Percentiles rank a stretch among this genome's conserved stretches.
phyloP scores from a whole-genome alignment of 92 coral and sea anemone species.

The Porites divaricata region DNA sequence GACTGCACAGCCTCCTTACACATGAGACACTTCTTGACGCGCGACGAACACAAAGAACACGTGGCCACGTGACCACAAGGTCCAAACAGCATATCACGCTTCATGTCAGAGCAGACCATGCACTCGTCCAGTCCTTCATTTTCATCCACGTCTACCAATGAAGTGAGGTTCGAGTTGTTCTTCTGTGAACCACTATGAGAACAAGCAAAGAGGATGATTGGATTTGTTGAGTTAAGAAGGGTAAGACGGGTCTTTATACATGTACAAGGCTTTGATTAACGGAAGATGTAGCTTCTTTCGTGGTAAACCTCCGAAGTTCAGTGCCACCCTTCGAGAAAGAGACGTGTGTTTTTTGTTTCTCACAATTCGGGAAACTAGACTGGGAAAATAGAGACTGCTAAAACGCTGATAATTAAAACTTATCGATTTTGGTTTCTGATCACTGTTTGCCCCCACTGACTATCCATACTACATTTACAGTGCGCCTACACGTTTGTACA shows the following conservation, averaged over 20 bases:
- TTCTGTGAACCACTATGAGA: slow-evolving; percentile 53
- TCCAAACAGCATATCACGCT: slow-evolving; percentile 96
- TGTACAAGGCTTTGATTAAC: too few relatives aligned
- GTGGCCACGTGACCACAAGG: slow-evolving; percentile 99
- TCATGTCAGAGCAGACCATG: slow-evolving; percentile 97
- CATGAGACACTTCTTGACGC: slow-evolving; percentile 96
- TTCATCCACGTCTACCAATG: slow-evolving; percentile 29
- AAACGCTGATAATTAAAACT: too few relatives aligned
- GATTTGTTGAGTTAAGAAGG: background rate
- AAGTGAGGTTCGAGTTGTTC: slow-evolving; percentile 38
- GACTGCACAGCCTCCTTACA: slow-evolving; percentile 98
- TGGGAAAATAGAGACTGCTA: too few relatives aligned
- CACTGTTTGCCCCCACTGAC: too few relatives aligned
- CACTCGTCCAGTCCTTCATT: slow-evolving; percentile 90
- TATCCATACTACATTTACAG: too few relatives aligned
- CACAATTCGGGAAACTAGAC: too few relatives aligned
- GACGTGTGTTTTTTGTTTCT: too few relatives aligned
- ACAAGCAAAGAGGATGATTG: slow-evolving; percentile 3
- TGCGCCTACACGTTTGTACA: too few relatives aligned
- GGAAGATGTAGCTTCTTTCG: too few relatives aligned
- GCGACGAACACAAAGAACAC: slow-evolving; percentile 94
- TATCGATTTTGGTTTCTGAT: too few relatives aligned
- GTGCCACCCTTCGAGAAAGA: too few relatives aligned
- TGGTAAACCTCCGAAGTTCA: too few relatives aligned
- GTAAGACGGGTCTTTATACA: background rate